A percentile compares a stretch with the other conserved stretches of the same genome.
phyloP scores from a whole-genome alignment of 2,113 vertebrate species.

The Hippocampus zosterae region DNA sequence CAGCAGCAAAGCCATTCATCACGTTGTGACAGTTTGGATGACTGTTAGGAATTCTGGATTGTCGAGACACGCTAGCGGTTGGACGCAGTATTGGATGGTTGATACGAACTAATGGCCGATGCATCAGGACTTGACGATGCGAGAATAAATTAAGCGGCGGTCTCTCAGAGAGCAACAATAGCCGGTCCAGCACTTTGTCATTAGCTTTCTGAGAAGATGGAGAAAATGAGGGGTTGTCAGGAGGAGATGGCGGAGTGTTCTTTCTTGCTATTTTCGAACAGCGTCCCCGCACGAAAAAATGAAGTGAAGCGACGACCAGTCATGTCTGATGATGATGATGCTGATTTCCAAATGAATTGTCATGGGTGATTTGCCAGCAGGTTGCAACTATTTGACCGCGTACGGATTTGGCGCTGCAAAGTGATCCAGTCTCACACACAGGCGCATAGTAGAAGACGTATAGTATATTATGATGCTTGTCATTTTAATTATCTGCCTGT shows the following conservation, averaged over 20 bases:
- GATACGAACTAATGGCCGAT: background rate
- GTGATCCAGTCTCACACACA: background rate
- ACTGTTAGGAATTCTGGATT: background rate
- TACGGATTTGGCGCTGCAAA: background rate
- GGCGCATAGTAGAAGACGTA: no score
- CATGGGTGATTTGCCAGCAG: constrained; percentile 18
- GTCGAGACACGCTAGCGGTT: background rate
- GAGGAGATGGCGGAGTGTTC: background rate
- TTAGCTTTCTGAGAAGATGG: constrained; percentile 30
- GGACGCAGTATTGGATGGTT: background rate
- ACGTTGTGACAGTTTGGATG: background rate
- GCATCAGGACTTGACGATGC: background rate
- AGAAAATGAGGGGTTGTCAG: constrained; percentile 61
- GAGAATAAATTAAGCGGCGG: background rate
- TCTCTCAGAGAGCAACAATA: background rate
- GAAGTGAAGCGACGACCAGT: constrained; percentile 12
- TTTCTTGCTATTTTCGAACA: constrained; percentile 27
- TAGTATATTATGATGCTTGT: background rate
- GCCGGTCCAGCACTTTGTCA: constrained; percentile 25
- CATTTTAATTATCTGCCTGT: background rate
- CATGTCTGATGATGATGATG: constrained; percentile 25
- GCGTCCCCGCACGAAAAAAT: constrained; percentile 3
- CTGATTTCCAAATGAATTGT: constrained; percentile 39
- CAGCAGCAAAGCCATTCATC: background rate
- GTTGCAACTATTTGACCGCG: background rate